Conservation (phyloP, 2,113 vertebrate genomes). For the Pygoscelis adeliae region DNA sequence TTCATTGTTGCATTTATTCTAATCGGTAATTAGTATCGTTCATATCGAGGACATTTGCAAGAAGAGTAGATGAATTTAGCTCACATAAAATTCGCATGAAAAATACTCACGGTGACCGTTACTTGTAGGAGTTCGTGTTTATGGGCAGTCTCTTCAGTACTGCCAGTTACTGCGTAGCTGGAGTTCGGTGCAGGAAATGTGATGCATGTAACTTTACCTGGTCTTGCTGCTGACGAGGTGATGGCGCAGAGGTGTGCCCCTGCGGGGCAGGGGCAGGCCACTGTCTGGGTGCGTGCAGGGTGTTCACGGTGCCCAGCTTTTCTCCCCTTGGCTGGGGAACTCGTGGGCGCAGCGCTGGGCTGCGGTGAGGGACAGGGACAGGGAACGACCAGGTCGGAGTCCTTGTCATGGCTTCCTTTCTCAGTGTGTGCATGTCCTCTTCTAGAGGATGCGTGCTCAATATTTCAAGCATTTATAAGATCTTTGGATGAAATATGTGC, state of each 20-base stretch:
- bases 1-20: background rate
- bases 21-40: background rate
- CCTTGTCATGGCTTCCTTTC: background rate
- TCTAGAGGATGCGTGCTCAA: background rate
- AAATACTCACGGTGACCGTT: rapidly evolving
- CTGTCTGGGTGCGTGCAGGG: background rate
- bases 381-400: rapidly evolving
- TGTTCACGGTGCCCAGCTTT: rapidly evolving
- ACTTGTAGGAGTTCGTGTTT: background rate
- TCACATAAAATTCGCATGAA: background rate
- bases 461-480: background rate
- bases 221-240: background rate
- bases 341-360: rapidly evolving
- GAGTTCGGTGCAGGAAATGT: background rate
- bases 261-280: rapidly evolving
- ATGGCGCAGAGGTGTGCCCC: background rate
- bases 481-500: background rate
- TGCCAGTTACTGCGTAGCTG: background rate
- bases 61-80: background rate
- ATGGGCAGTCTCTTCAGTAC: background rate
- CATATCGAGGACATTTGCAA: background rate
- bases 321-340: background rate
- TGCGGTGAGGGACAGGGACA: background rate
- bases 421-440: background rate
- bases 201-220: no score